These are phyloP conservation scores for Eupithecia subfuscata DNA, from an alignment of 2,888 invertebrate species.

Conservation along the genomic window DNA sequence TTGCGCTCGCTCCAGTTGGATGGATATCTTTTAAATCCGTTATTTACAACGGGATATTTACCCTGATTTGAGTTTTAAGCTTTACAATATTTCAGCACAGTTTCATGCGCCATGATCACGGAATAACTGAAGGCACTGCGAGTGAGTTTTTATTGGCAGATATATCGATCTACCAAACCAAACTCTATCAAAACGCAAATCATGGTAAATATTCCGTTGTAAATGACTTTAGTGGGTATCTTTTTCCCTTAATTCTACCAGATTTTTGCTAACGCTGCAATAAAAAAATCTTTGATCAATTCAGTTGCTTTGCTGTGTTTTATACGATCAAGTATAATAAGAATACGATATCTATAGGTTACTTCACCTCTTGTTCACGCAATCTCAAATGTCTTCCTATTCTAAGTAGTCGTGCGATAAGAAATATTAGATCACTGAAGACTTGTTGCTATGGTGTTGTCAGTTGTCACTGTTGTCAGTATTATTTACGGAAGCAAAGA, in stretches of 20 bases:
- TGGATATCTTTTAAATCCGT: neutral
- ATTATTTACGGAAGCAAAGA: conserved; percentile 21
- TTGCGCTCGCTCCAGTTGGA: neutral
- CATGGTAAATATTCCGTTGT: no score
- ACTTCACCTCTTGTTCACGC: neutral
- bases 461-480: neutral
- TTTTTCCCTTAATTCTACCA: neutral
- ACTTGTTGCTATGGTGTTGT: conserved; percentile 19
- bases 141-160: no score
- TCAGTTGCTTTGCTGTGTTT: neutral
- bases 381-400: neutral
- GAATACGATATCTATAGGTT: neutral
- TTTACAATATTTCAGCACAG: no score
- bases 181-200: no score
- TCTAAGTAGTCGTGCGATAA: conserved; percentile 7
- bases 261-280: neutral
- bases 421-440: neutral
- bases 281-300: neutral
- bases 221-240: no score
- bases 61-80: no score
- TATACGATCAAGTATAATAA: neutral
- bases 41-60: no score
- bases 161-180: no score
- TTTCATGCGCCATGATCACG: no score
- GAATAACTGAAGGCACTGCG: no score